These are phyloP conservation scores for Scelioninae gen. 1 DNA, from an alignment of 2,888 invertebrate genomes.

Conservation along the genomic window DNA sequence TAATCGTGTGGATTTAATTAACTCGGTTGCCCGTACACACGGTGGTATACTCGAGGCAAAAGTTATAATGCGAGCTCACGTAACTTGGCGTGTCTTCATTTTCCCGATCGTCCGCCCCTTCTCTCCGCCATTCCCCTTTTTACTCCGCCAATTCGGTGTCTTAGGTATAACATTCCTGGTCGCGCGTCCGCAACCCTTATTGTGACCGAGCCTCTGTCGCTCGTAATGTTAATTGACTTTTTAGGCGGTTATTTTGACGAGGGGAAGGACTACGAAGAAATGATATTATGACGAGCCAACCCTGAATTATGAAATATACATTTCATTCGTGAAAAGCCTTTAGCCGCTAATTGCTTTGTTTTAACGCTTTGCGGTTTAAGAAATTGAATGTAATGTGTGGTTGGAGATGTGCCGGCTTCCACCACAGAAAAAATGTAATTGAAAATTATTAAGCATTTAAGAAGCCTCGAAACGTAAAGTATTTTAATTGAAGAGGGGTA, in stretches of 20 bases:
- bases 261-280: conserved; percentile 55
- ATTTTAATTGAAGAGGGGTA: conserved; percentile 36
- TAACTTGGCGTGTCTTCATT: conserved; percentile 78
- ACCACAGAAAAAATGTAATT: conserved; percentile 51
- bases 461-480: conserved; percentile 6
- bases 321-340: conserved; percentile 63
- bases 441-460: conserved; percentile 47
- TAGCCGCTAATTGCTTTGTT: conserved; percentile 65
- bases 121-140: no score
- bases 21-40: conserved; percentile 70
- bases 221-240: conserved; percentile 79
- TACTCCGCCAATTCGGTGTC: no score
- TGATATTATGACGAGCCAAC: conserved; percentile 58
- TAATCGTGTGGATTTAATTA: conserved; percentile 81
- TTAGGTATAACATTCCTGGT: conserved; percentile 63
- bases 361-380: conserved; percentile 62
- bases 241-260: conserved; percentile 70
- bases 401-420: conserved; percentile 12
- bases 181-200: conserved; percentile 67
- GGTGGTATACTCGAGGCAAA: conserved; percentile 67
- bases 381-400: conserved; percentile 63
- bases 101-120: conserved; percentile 51
- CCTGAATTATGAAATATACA: conserved; percentile 68
- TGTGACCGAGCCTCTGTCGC: conserved; percentile 72
- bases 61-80: conserved; percentile 79